Evolutionary conservation across 2,888 invertebrate genomes (phyloP), one percentile per base, ranked within the genome.

Genomic region (Habrosyne pyritoides): DNA sequence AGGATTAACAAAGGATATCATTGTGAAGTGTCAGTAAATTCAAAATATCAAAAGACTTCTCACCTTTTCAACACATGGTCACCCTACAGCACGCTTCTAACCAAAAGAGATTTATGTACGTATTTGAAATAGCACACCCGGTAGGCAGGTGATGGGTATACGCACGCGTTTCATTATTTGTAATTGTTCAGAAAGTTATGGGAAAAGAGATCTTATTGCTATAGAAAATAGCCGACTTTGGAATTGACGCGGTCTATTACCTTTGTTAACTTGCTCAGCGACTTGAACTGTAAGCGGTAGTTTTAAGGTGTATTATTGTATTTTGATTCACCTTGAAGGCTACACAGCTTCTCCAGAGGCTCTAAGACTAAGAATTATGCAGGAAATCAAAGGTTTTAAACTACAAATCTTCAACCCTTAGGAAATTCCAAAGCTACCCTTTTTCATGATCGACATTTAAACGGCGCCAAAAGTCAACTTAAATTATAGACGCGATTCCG

Each of bases 121-220:
- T 66, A 71, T 73, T 77, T 79, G 77, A 74, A 64, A 63, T 68
- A 66, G 75, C 69, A 79, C 87, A 84, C 79, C 84, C 83, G 84
- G 54, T 21, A 49, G 67, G 83, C 89, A 89, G 89, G 89, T 89
- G 89, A 83, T 69, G 70, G 71, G 5, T 30, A 21, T 7, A 65
- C 77, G 66, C 76, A 73, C 77, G 81, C 80, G 77, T 77, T 65
- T 61, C 69, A 61, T 76, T 74, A 74, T 75, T 77, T 21, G 50
- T 18, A 10, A 50, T 50, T 50, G 26, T 49, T 28, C 18, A 12
- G n/a, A 10, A 18, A 18, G 21, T 30, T 30, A 18, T 18, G 28
- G 18, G 18, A 50, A 28, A 50, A 10, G 7, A 10, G 10, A 4
- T 18, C 42, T 42, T 42, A 42, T 42, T 42, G n/a, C n/a, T 18